These are phyloP conservation scores for Actinia tenebrosa DNA, from an alignment of 64 coral and sea anemone species.

Conservation along the genomic window DNA sequence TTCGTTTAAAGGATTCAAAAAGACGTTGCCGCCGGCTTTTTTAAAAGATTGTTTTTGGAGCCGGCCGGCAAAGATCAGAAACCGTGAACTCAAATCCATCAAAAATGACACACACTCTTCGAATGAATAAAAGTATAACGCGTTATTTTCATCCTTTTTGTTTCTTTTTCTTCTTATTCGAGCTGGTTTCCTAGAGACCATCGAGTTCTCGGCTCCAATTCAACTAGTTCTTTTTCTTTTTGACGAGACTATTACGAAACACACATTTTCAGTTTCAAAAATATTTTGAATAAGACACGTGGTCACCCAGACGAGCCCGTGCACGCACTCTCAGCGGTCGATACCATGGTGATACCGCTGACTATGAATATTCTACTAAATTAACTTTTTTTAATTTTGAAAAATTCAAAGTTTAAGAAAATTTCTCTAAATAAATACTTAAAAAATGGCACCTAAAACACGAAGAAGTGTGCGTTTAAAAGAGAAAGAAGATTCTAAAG, in stretches of 20 bases:
- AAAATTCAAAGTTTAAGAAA: conserved; percentile 25
- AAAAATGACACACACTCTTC: neutral
- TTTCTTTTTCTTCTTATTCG: neutral
- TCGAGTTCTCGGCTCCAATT: neutral
- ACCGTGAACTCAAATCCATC: neutral
- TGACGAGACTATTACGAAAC: neutral
- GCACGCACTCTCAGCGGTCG: neutral
- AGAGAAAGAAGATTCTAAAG: conserved; percentile 19
- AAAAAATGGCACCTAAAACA: conserved; percentile 30
- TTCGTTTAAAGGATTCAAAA: too few species aligned
- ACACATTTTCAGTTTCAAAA: neutral
- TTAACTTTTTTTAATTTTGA: conserved; percentile 14
- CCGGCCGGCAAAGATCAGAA: neutral
- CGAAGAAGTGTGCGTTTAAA: conserved; percentile 38
- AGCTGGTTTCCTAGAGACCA: conserved; percentile 2
- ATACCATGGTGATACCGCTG: neutral
- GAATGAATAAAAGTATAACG: neutral
- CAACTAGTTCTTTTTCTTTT: neutral
- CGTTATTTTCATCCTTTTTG: neutral
- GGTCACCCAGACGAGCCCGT: neutral
- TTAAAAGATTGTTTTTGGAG: too few species aligned
- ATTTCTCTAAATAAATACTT: neutral
- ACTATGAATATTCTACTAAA: neutral
- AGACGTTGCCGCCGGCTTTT: too few species aligned
- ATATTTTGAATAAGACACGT: conserved; percentile 14